Conservation (phyloP, 53 echinoderm and acorn worm species). For the Hippasteria phrygiana region DNA sequence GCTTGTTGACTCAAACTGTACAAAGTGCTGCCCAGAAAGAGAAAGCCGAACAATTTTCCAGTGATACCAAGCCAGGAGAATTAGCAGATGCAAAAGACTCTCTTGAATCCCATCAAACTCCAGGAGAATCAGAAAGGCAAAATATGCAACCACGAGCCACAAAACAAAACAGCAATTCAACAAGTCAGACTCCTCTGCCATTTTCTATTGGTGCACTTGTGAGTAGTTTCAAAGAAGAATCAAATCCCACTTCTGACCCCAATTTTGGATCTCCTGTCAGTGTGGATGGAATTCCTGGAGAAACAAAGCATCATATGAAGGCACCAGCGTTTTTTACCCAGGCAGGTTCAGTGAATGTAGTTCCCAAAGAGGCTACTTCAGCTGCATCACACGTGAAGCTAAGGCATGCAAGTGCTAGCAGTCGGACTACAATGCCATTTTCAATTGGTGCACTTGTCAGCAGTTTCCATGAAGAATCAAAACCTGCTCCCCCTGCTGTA, state of each 20-base stretch:
- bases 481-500: neutral
- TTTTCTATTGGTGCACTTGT: constrained; percentile 38
- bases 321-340: neutral
- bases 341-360: neutral
- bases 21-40: constrained; percentile 57
- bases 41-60: neutral
- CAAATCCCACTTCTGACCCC: neutral
- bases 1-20: constrained; percentile 68
- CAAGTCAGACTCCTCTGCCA: constrained; percentile 3
- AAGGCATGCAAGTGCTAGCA: constrained; percentile 13
- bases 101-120: neutral
- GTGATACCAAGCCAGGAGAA: neutral
- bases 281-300: neutral
- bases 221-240: constrained; percentile 12
- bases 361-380: neutral
- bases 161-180: constrained; percentile 23
- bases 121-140: neutral
- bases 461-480: constrained; percentile 39
- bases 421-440: constrained; percentile 27
- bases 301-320: neutral
- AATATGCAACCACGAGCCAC: neutral
- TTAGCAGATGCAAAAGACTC: neutral
- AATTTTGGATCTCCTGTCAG: neutral
- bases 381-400: constrained; percentile 2
- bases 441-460: constrained; percentile 55